Conservation (phyloP, 2,888 invertebrate genomes). For the Pristionchus mayeri region DNA sequence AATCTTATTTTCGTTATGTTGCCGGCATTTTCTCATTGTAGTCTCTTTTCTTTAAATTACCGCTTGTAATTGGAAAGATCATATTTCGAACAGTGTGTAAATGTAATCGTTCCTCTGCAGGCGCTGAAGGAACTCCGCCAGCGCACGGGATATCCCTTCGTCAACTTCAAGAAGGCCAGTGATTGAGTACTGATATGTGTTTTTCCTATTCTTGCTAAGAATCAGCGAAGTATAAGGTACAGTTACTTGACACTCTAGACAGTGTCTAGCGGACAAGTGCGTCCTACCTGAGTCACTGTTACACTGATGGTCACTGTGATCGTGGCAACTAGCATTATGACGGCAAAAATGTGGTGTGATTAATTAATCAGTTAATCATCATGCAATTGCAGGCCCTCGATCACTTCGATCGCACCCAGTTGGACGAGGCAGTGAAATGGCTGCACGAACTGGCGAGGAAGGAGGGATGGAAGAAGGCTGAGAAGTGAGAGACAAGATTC, state of each 20-base stretch:
- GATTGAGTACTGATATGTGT: no score
- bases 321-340: no score
- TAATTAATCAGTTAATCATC: background rate
- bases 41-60: no score
- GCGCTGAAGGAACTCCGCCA: slow-evolving; percentile 89
- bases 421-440: slow-evolving; percentile 90
- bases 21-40: no score
- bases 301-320: background rate
- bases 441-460: slow-evolving; percentile 91
- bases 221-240: no score
- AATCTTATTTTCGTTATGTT: background rate
- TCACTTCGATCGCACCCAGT: slow-evolving; percentile 87
- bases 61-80: no score
- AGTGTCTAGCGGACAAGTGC: no score
- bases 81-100: no score
- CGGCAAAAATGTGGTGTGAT: no score
- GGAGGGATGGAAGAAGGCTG: slow-evolving; percentile 92
- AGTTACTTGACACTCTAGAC: no score
- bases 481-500: slow-evolving; percentile 72
- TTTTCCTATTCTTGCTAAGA: no score
- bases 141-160: slow-evolving; percentile 94
- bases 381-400: slow-evolving; percentile 83
- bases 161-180: slow-evolving; percentile 93
- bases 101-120: slow-evolving; percentile 76
- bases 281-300: no score